Evolutionary conservation across 2,888 invertebrate species (phyloP).

Genomic region (Serrognathus titanus): DNA sequence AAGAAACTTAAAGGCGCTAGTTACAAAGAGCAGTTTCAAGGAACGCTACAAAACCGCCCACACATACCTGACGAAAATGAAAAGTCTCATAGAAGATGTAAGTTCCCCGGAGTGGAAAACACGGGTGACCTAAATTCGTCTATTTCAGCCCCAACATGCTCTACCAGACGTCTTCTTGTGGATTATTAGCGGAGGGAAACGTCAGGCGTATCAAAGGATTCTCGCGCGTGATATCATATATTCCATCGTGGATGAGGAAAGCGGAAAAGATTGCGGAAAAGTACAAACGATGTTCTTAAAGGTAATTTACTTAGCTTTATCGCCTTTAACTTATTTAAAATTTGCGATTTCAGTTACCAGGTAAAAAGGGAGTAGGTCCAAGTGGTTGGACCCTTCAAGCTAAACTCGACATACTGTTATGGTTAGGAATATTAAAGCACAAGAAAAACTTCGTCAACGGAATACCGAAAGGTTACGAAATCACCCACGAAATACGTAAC

Average conservation of each 20-base stretch:
- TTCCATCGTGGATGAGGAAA: slow-evolving; percentile 74
- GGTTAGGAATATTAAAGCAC: slow-evolving; percentile 80
- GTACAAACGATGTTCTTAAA: slow-evolving; percentile 79
- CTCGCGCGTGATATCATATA: slow-evolving; percentile 75
- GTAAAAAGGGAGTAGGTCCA: slow-evolving; percentile 71
- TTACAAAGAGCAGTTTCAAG: slow-evolving; percentile 75
- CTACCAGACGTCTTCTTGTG: slow-evolving; percentile 87
- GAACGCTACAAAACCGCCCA: slow-evolving; percentile 76
- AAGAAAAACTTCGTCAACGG: slow-evolving; percentile 78
- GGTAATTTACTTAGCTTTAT: slow-evolving; percentile 48
- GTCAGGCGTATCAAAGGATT: slow-evolving; percentile 81
- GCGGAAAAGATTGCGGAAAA: slow-evolving; percentile 76
- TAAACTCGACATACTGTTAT: slow-evolving; percentile 75
- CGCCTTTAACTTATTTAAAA: no score
- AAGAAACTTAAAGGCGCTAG: slow-evolving; percentile 70
- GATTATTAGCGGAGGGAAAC: slow-evolving; percentile 80
- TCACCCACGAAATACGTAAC: slow-evolving; percentile 67
- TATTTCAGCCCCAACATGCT: slow-evolving; percentile 72
- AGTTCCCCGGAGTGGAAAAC: slow-evolving; percentile 45
- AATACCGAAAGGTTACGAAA: slow-evolving; percentile 77
- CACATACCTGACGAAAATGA: slow-evolving; percentile 68
- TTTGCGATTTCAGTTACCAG: slow-evolving; percentile 65
- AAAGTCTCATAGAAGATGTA: slow-evolving; percentile 78
- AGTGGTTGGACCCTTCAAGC: slow-evolving; percentile 84
- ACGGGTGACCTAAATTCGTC: slow-evolving; percentile 3